phyloP scores from a whole-genome alignment of 2,113 vertebrate genomes.

The Sapayoa aenigma region DNA sequence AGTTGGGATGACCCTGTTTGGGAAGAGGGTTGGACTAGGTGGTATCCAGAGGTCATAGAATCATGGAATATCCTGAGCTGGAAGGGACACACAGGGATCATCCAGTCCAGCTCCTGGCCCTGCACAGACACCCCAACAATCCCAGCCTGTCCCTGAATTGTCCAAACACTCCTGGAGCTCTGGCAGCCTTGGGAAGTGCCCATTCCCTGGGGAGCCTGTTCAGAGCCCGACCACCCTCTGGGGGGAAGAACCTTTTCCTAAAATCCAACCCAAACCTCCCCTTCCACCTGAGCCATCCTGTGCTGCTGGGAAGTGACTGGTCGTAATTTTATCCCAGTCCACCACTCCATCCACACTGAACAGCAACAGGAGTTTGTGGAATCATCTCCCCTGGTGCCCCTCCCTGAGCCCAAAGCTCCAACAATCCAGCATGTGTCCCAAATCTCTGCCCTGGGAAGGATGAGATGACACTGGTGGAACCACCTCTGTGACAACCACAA shows the following conservation, averaged over 20 bases:
- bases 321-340: background rate
- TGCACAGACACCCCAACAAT: background rate
- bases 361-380: background rate
- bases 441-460: background rate
- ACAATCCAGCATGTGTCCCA: background rate
- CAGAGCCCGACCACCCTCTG: background rate
- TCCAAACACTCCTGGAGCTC: too few relatives aligned
- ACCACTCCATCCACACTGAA: background rate
- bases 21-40: background rate
- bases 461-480: rapidly evolving
- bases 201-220: background rate
- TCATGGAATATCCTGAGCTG: background rate
- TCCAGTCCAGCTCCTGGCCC: background rate
- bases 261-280: background rate
- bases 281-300: background rate
- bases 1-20: background rate
- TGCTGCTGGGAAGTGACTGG: background rate
- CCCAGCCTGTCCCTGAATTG: too few relatives aligned
- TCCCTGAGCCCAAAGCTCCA: background rate
- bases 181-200: background rate
- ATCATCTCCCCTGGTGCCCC: too few relatives aligned
- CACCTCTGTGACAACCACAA: background rate
- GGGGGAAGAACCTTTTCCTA: background rate
- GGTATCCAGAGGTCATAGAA: background rate
- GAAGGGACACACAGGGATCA: background rate